Base-by-base conservation (phyloP, 2,797 vertebrate species). In the Myotis daubentonii region DNA sequence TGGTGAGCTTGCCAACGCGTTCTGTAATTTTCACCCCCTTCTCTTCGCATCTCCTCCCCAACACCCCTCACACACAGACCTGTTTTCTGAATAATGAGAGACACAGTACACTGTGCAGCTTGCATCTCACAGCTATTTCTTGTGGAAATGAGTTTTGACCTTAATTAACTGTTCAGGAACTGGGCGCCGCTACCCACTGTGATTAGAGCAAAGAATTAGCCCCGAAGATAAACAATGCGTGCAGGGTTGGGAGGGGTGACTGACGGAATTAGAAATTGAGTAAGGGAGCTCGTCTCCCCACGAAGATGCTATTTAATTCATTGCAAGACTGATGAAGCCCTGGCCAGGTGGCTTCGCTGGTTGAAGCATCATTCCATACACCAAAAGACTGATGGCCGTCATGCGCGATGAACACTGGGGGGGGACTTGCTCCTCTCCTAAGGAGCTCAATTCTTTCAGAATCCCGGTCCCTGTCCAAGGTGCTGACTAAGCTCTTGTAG, bases 131-230 rank as follows among this genome's bases (percentile, higher is more conserved):
- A 15, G 66, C 60, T 55, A 1, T 86, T 75, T 94, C 92, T 95
- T 76, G 51, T 83, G 93, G 36, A 97, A 94, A 91, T 84, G 87
- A 94, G 81, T 87, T 93, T 89, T 87, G 90, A 84, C 94, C 87
- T 94, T 96, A 96, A 89, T 95, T 89, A 95, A 91, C 94, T 94
- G 87, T 89, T 84, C 53, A 30, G 94, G 33, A 89, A 62, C 87
- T 25, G 80, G 95, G 62, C 38, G 9, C n/a, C 8, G 30, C 47
- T 57, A 71, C 66, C 70, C n/a, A 51, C 33, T 53, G 93, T 57
- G 89, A 82, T 87, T 60, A 87, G 75, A 91, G 92, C 53, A 47
- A 62, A 89, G 89, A 93, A 92, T 84, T 94, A 87, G 87, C 90
- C 90, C 71, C 13, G 36, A 79, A 92, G 68, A 81, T 76, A 84